Conservation (phyloP, 2,113 vertebrate species). For the Entomyzon cyanotis region DNA sequence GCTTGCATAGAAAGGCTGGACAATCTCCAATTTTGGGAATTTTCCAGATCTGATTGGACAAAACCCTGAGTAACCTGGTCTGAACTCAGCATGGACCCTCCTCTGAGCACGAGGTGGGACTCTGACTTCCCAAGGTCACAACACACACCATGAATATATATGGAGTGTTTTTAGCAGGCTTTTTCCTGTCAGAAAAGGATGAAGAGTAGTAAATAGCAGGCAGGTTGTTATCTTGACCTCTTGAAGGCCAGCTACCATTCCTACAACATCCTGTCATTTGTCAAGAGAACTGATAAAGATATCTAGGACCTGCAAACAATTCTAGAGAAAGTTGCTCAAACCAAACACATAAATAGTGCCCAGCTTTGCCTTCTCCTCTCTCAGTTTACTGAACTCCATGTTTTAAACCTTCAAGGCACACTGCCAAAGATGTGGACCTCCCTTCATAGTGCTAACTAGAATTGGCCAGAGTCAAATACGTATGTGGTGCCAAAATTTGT, state of each 20-base stretch:
- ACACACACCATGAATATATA: neutral
- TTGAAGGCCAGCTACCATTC: slow-evolving; percentile 46
- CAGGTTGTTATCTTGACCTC: slow-evolving; percentile 57
- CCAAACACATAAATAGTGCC: neutral
- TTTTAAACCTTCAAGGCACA: neutral
- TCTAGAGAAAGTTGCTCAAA: slow-evolving; percentile 27
- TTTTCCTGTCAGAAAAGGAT: slow-evolving; percentile 51
- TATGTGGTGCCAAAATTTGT: neutral
- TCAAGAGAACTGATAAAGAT: slow-evolving; percentile 28
- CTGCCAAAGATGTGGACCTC: neutral
- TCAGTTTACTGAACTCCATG: neutral
- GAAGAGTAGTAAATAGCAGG: slow-evolving; percentile 29
- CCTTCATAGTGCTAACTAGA: neutral
- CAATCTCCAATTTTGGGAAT: neutral
- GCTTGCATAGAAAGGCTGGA: neutral
- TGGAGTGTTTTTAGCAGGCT: neutral
- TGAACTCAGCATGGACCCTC: neutral
- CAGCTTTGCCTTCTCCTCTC: neutral
- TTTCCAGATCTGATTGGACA: neutral
- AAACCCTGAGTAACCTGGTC: neutral
- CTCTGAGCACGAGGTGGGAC: neutral
- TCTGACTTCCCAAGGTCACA: slow-evolving; percentile 2
- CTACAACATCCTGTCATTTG: slow-evolving; percentile 57
- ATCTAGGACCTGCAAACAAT: neutral
- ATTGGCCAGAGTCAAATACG: accelerated